These are phyloP conservation scores for Drosophila setifemur DNA, from an alignment of 1,140 invertebrate species.

Conservation along the genomic window DNA sequence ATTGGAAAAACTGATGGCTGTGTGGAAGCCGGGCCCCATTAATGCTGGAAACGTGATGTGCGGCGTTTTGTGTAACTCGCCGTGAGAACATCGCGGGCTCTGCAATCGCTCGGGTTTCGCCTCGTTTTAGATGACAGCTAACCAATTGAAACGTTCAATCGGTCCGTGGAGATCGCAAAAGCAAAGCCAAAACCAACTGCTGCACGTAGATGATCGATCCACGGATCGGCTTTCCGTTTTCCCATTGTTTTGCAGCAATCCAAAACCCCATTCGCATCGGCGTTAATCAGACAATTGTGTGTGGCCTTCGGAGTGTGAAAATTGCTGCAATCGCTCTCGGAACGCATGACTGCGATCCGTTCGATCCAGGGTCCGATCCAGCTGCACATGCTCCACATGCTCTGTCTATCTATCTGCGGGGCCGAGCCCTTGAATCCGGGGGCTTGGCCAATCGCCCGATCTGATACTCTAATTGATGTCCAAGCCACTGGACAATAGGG, in stretches of 20 bases:
- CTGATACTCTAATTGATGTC: neutral
- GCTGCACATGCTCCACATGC: slow-evolving; percentile 16
- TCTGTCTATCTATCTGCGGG: slow-evolving; percentile 22
- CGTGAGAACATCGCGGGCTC: slow-evolving; percentile 65
- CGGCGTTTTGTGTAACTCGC: slow-evolving; percentile 78
- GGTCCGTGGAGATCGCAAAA: neutral
- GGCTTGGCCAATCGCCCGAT: slow-evolving; percentile 3
- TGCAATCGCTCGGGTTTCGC: slow-evolving; percentile 65
- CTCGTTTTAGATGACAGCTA: slow-evolving; percentile 57
- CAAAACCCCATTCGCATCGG: slow-evolving; percentile 16
- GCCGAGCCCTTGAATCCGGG: slow-evolving; percentile 38
- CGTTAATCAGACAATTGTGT: slow-evolving; percentile 26
- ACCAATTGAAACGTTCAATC: slow-evolving; percentile 37
- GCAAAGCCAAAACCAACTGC: neutral
- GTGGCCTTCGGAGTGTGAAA: slow-evolving; percentile 70
- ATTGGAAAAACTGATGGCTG: neutral
- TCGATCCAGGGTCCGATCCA: neutral
- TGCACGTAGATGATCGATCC: slow-evolving; percentile 47
- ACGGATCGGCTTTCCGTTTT: slow-evolving; percentile 24
- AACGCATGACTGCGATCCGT: slow-evolving; percentile 21
- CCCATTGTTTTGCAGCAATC: no score
- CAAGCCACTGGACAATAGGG: neutral
- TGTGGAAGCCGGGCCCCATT: slow-evolving; percentile 24
- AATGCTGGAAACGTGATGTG: slow-evolving; percentile 74
- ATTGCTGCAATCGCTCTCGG: slow-evolving; percentile 60